Evolutionary conservation across 2,797 vertebrate genomes (phyloP).

Genomic region (Furcifer pardalis): DNA sequence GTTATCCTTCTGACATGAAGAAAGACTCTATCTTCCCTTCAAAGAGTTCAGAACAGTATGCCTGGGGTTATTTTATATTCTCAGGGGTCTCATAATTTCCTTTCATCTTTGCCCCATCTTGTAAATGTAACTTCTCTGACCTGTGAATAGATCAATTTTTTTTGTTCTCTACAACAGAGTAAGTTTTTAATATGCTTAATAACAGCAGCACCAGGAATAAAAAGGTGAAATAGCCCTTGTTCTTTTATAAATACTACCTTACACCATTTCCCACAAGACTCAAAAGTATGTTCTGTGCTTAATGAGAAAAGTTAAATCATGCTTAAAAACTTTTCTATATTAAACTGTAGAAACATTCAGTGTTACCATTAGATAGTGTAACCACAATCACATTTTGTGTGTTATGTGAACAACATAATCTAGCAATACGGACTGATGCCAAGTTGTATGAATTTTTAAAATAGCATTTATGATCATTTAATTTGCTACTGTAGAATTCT

Average conservation of each 20-base stretch:
- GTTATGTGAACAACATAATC: too few species aligned
- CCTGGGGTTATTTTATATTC: neutral
- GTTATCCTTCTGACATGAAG: too few species aligned
- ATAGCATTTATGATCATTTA: neutral
- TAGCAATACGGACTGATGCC: neutral
- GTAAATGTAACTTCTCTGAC: neutral
- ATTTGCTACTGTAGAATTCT: neutral
- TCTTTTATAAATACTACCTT: neutral
- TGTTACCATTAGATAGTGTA: neutral
- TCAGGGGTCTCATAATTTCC: neutral
- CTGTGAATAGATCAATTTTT: neutral
- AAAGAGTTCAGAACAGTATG: neutral
- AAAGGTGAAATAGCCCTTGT: neutral
- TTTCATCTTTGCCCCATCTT: neutral
- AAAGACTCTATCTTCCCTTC: neutral
- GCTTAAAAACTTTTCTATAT: neutral
- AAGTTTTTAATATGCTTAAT: conserved; percentile 15
- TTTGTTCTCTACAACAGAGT: too few species aligned
- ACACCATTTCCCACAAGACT: neutral
- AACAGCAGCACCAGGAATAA: conserved; percentile 6
- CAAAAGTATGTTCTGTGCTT: neutral
- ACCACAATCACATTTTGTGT: too few species aligned
- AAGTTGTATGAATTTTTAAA: conserved; percentile 1
- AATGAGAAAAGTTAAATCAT: neutral
- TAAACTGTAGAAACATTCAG: neutral